Conservation (phyloP, 2,797 vertebrate species). For the Liparis tanakae region DNA sequence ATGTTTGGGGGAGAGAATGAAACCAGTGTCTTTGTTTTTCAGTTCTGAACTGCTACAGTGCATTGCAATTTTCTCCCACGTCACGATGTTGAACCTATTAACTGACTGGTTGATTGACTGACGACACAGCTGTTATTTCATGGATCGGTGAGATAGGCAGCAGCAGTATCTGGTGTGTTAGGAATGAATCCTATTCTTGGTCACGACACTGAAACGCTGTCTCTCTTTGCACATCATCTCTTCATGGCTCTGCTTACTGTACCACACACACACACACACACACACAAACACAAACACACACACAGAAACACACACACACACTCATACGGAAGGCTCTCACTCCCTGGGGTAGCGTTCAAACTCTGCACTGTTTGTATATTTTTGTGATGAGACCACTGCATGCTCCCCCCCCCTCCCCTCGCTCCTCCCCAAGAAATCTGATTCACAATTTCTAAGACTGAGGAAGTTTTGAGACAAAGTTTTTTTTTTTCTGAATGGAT, state of each 20-base stretch:
- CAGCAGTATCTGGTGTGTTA: constrained; percentile 60
- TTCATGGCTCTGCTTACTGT: constrained; percentile 48
- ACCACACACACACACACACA: constrained; percentile 48
- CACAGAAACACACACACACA: constrained; percentile 47
- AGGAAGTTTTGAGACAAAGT: constrained; percentile 62
- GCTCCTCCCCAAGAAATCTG: not conserved
- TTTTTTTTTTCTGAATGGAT: constrained; percentile 38
- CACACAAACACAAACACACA: constrained; percentile 22
- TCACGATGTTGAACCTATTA: constrained; percentile 38
- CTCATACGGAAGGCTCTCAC: constrained; percentile 54
- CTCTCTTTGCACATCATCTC: constrained; percentile 65
- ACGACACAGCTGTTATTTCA: constrained; percentile 36
- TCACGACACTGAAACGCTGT: constrained; percentile 78
- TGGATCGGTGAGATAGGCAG: constrained; percentile 57
- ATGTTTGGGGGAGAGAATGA: constrained; percentile 16
- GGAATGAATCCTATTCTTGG: constrained; percentile 63
- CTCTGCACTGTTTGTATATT: constrained; percentile 20
- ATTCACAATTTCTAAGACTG: not conserved
- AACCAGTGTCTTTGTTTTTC: constrained; percentile 7
- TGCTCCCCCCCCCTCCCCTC: not conserved
- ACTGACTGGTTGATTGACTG: constrained; percentile 46
- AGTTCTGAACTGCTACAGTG: constrained; percentile 20
- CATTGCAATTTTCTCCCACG: constrained; percentile 18
- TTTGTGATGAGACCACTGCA: constrained; percentile 1
- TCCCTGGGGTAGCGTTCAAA: constrained; percentile 28